Evolutionary conservation across 2,113 vertebrate species (phyloP).

Genomic region (Oceanites oceanicus): DNA sequence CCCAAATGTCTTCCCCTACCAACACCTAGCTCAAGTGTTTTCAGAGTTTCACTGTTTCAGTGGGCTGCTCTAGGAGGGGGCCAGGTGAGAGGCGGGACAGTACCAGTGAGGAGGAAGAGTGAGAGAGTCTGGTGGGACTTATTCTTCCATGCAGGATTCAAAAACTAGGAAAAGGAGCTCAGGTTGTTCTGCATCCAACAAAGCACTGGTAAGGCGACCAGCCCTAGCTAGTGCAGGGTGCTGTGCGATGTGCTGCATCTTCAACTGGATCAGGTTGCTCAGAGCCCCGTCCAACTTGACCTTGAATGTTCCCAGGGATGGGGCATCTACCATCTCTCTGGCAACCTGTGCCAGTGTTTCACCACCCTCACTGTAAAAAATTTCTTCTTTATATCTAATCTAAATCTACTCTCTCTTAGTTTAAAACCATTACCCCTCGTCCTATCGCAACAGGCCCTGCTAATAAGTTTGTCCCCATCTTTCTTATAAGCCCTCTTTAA

Average conservation of each 20-base stretch:
- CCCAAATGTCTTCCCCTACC: neutral
- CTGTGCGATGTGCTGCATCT: accelerated
- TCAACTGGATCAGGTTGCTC: no score
- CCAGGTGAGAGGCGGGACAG: neutral
- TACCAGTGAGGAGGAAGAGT: accelerated
- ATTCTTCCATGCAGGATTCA: neutral
- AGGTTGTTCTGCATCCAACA: neutral
- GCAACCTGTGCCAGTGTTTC: no score
- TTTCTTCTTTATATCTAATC: no score
- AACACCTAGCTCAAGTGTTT: accelerated
- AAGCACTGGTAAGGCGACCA: neutral
- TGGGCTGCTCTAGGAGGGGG: neutral
- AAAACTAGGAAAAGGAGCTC: neutral
- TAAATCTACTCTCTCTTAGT: no score
- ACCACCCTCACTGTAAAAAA: no score
- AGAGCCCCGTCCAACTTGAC: no score
- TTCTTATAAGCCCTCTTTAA: no score
- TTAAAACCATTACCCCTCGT: no score
- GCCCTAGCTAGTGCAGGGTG: neutral
- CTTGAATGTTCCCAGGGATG: no score
- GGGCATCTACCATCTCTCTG: no score
- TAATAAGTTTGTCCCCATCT: no score
- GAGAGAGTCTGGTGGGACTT: neutral
- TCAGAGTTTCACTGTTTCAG: neutral
- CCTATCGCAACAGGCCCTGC: no score